Evolutionary conservation across 2,113 vertebrate species (phyloP).

Genomic region (Columbina picui): DNA sequence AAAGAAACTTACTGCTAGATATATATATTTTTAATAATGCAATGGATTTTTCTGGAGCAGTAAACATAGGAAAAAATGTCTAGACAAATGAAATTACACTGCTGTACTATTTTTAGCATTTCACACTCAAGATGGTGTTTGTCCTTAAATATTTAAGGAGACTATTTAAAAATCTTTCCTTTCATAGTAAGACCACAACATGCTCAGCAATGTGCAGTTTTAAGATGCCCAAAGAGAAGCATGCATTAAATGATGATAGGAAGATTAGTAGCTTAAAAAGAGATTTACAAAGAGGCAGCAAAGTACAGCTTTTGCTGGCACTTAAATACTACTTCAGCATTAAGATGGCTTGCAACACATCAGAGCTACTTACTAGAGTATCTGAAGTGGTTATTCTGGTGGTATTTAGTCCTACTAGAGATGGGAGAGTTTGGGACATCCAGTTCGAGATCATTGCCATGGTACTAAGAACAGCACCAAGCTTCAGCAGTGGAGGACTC

Average conservation of each 20-base stretch:
- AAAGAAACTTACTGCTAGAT: not conserved
- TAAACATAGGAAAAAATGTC: not conserved
- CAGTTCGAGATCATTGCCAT: constrained; percentile 96
- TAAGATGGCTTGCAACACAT: constrained; percentile 25
- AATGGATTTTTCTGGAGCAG: constrained; percentile 16
- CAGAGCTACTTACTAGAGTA: constrained; percentile 78
- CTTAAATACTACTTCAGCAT: not conserved
- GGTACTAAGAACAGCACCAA: constrained; percentile 92
- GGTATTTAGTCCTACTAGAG: constrained; percentile 89
- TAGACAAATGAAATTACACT: not conserved
- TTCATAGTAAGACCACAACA: not conserved
- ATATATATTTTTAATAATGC: not conserved
- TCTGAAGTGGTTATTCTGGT: constrained; percentile 77
- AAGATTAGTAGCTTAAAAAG: constrained; percentile 15
- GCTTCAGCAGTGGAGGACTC: constrained; percentile 90
- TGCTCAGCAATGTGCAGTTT: not conserved
- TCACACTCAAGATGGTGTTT: not conserved
- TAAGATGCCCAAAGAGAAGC: constrained; percentile 22
- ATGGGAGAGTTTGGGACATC: constrained; percentile 96
- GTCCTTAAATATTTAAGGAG: constrained; percentile 31
- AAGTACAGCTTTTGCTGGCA: not conserved
- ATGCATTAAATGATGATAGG: constrained; percentile 20
- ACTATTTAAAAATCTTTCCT: not conserved
- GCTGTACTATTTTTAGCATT: not conserved
- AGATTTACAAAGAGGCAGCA: constrained; percentile 22